These are phyloP conservation scores for Cossypha dichroa DNA, from an alignment of 2,797 vertebrate species.

Conservation along the genomic window DNA sequence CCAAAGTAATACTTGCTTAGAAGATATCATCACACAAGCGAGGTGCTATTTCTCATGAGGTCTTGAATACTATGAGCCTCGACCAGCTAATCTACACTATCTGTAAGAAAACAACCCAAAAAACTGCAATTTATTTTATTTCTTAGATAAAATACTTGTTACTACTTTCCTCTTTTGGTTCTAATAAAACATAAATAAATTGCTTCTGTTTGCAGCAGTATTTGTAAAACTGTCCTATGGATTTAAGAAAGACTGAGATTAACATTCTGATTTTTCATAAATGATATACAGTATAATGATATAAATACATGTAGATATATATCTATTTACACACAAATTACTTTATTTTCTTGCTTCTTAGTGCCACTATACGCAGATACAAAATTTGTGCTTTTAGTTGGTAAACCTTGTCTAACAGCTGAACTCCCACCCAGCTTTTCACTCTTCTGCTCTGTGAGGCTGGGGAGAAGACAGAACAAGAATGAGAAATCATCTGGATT, in stretches of 20 bases:
- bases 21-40: not conserved
- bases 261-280: not conserved
- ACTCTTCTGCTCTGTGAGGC: not conserved
- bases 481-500: not conserved
- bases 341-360: not conserved
- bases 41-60: not conserved
- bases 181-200: not conserved
- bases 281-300: fast-evolving
- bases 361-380: not conserved
- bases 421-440: not conserved
- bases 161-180: not conserved
- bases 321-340: not conserved
- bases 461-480: not conserved
- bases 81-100: not conserved
- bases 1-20: not conserved
- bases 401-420: not conserved
- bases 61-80: not conserved
- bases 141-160: not conserved
- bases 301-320: not conserved
- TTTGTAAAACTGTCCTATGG: not conserved
- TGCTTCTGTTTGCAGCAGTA: not conserved
- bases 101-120: not conserved
- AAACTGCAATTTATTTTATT: not conserved
- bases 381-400: not conserved
- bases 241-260: not conserved